Conservation (phyloP, 1,140 invertebrate genomes). For the Hermatobates lingyangjiaoensis region DNA sequence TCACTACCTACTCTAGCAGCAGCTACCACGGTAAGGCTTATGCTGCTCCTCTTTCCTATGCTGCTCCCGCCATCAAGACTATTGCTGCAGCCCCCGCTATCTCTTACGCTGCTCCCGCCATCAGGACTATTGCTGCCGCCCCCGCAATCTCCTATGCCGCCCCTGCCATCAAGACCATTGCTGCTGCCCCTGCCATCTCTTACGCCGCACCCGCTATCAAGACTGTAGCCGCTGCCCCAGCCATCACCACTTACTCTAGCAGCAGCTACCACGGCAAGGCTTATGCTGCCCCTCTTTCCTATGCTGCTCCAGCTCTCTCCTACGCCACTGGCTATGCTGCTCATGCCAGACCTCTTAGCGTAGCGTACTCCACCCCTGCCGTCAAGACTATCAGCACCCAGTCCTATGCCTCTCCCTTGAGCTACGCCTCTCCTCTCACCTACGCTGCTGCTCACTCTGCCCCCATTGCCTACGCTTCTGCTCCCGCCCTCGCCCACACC, state of each 20-base stretch:
- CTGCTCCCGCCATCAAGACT: conserved; percentile 12
- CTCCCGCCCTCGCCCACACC: conserved; percentile 2
- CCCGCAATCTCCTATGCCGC: conserved; percentile 12
- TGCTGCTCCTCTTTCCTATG: conserved; percentile 10
- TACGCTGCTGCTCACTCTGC: not conserved
- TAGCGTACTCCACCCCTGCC: conserved; percentile 10
- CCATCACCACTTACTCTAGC: conserved; percentile 7
- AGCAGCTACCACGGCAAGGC: conserved; percentile 10
- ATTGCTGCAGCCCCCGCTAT: conserved; percentile 12
- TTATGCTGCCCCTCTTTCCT: conserved; percentile 5
- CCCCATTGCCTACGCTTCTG: not conserved
- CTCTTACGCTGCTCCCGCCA: conserved; percentile 11
- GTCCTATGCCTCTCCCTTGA: conserved; percentile 1
- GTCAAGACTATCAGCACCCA: too few relatives aligned
- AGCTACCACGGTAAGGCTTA: conserved; percentile 3
- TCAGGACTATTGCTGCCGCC: conserved; percentile 10
- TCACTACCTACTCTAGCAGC: conserved; percentile 5
- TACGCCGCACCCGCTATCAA: conserved; percentile 17
- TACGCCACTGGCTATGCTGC: conserved; percentile 7
- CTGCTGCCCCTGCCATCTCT: conserved; percentile 5
- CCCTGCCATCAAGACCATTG: conserved; percentile 10
- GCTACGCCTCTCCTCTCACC: not conserved
- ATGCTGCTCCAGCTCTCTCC: conserved; percentile 1
- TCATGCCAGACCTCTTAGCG: conserved; percentile 1
- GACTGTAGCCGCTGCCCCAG: conserved; percentile 8